Percentiles rank a stretch among this genome's conserved stretches.
phyloP scores from a whole-genome alignment of 2,888 invertebrate species.

The Thera obeliscata region DNA sequence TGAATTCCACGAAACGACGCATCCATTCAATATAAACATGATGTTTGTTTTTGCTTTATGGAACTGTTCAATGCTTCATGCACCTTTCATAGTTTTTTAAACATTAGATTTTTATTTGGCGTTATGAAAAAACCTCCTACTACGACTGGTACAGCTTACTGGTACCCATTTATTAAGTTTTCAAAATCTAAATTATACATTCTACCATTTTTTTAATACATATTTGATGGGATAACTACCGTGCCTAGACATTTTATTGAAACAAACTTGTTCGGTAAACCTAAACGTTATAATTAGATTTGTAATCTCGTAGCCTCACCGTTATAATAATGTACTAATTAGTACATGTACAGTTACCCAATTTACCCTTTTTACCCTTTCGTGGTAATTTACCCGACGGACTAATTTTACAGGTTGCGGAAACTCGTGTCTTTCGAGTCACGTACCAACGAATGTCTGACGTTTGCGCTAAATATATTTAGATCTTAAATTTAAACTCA shows the following conservation, averaged over 20 bases:
- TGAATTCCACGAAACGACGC: conserved; percentile 21
- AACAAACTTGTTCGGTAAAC: background rate
- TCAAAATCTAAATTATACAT: no score
- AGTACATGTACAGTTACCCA: conserved; percentile 15
- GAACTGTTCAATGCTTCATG: no score
- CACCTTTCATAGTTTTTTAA: no score
- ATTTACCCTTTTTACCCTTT: conserved; percentile 26
- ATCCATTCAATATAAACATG: conserved; percentile 16
- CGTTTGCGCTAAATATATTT: conserved; percentile 34
- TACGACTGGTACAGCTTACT: no score
- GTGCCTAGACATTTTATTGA: background rate
- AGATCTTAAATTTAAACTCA: no score
- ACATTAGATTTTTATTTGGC: no score
- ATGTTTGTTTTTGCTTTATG: background rate
- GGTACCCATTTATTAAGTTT: no score
- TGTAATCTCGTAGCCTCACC: conserved; percentile 15
- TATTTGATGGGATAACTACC: background rate
- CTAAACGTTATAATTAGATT: conserved; percentile 13
- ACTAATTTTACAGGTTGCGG: conserved; percentile 10
- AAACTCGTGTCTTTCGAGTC: conserved; percentile 32
- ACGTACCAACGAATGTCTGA: conserved; percentile 30
- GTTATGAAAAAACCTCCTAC: no score
- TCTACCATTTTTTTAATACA: no score
- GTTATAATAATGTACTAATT: conserved; percentile 26
- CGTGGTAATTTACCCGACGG: conserved; percentile 18